Conservation (phyloP, 2,888 invertebrate species). For the Cotesia congregata region DNA sequence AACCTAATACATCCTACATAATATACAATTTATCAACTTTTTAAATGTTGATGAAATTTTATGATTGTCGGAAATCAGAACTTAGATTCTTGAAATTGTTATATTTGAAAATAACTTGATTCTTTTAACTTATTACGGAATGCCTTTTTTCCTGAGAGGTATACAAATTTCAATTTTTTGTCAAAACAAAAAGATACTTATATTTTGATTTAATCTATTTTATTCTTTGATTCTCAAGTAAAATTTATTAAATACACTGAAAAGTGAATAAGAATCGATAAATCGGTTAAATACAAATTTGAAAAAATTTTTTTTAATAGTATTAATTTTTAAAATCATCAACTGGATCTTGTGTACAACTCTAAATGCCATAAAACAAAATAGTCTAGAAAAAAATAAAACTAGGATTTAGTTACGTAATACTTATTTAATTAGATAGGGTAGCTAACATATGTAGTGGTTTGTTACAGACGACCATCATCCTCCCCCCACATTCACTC, state of each 20-base stretch:
- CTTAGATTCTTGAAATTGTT: not conserved
- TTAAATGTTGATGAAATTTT: not conserved
- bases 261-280: too few relatives aligned
- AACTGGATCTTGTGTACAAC: not conserved
- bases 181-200: too few relatives aligned
- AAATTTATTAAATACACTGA: too few relatives aligned
- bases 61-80: not conserved
- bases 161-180: too few relatives aligned
- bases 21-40: too few relatives aligned
- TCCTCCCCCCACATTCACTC: constrained; percentile 98
- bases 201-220: too few relatives aligned
- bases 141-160: too few relatives aligned
- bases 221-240: too few relatives aligned
- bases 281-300: too few relatives aligned
- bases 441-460: constrained; percentile 71
- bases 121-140: too few relatives aligned
- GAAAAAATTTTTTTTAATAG: too few relatives aligned
- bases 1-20: not conserved
- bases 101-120: not conserved
- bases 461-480: constrained; percentile 95
- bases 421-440: constrained; percentile 47
- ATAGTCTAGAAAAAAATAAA: not conserved
- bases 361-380: not conserved
- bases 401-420: constrained; percentile 58
- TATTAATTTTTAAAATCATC: too few relatives aligned